Conservation (phyloP, 2,113 vertebrate genomes). For the Nyctibius bracteatus region DNA sequence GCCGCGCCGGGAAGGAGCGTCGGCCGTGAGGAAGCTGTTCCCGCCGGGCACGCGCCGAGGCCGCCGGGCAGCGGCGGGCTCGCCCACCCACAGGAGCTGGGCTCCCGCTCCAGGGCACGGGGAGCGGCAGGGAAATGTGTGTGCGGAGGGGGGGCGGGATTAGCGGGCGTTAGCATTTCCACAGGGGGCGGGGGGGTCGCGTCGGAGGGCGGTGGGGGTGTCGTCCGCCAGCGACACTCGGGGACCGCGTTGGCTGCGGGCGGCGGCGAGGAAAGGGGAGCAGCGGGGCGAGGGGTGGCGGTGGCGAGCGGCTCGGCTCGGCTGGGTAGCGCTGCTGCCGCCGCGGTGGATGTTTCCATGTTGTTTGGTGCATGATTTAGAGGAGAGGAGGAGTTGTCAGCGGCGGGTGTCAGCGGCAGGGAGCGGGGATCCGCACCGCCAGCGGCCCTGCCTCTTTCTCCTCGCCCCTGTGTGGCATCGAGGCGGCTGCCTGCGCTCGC, state of each 20-base stretch:
- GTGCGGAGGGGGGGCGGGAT: conserved; percentile 57
- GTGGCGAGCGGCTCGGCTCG: not conserved
- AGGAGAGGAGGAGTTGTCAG: conserved; percentile 42
- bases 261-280: not conserved
- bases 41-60: not conserved
- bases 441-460: not conserved
- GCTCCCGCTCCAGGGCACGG: not conserved
- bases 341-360: conserved; percentile 43
- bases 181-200: not conserved
- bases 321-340: conserved; percentile 4
- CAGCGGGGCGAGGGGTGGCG: not conserved
- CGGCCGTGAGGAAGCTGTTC: not conserved
- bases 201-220: not conserved
- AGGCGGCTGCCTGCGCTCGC: not conserved
- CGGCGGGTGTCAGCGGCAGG: not conserved
- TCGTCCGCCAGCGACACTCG: not conserved
- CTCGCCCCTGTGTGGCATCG: not conserved
- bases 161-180: conserved; percentile 28
- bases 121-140: conserved; percentile 51
- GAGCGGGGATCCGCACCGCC: conserved; percentile 6
- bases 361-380: conserved; percentile 44
- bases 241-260: not conserved
- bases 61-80: not conserved
- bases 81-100: not conserved
- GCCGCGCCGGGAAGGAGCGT: not conserved